phyloP scores from a whole-genome alignment of 1,140 invertebrate species.

The Drosophila punjabiensis region DNA sequence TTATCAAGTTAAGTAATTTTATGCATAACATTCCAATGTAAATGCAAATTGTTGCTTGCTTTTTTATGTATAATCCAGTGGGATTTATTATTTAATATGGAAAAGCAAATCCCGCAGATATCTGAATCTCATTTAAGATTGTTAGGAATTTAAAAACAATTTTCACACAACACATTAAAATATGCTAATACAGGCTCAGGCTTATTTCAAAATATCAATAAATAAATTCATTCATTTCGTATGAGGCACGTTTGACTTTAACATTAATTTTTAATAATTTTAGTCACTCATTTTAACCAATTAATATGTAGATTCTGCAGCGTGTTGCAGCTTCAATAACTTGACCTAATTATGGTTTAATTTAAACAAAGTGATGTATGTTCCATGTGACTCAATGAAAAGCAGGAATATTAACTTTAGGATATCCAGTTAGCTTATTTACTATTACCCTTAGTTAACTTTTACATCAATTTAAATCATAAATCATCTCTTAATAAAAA shows the following conservation, averaged over 20 bases:
- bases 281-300: not conserved
- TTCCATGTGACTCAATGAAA: not conserved
- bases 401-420: not conserved
- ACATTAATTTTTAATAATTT: not conserved
- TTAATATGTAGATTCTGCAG: not conserved
- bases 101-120: no score
- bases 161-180: not conserved
- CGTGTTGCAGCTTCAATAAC: not conserved
- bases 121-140: not conserved
- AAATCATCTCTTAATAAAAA: not conserved
- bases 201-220: not conserved
- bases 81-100: not conserved
- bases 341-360: conserved; percentile 6
- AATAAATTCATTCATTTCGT: not conserved
- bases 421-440: not conserved
- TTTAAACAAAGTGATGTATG: not conserved
- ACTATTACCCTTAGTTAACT: not conserved
- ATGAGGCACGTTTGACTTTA: not conserved
- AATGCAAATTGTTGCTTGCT: not conserved
- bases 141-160: not conserved
- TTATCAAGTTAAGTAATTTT: not conserved
- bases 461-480: not conserved
- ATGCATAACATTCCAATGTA: not conserved
- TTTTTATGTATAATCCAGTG: not conserved
- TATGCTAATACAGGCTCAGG: not conserved